phyloP scores from a whole-genome alignment of 2,797 vertebrate species.

The Paratrypauchen microcephalus region DNA sequence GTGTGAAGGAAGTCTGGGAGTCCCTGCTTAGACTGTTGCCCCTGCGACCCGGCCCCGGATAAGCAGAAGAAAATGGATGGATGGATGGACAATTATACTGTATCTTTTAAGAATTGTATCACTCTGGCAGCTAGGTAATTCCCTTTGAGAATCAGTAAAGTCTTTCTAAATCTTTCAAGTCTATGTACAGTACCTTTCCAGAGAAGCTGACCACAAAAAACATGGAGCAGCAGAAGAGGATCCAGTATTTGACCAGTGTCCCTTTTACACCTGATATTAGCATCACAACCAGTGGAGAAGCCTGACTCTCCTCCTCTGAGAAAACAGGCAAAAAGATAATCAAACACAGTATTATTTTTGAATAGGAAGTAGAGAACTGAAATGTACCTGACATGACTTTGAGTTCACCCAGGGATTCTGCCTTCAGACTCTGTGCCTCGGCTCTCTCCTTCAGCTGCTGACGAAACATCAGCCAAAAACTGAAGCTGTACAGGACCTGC shows the following conservation, averaged over 20 bases:
- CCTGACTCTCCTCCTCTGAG: constrained; percentile 60
- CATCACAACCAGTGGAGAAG: constrained; percentile 65
- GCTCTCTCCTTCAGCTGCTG: constrained; percentile 74
- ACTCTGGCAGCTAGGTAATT: no score
- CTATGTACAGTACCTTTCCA: constrained; percentile 62
- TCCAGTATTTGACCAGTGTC: constrained; percentile 77
- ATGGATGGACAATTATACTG: no score
- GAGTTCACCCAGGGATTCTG: constrained; percentile 57
- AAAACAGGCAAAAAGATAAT: not conserved
- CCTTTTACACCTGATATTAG: constrained; percentile 71
- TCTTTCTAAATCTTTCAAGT: no score
- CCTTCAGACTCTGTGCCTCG: constrained; percentile 43
- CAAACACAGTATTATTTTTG: not conserved
- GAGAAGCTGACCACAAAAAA: constrained; percentile 81
- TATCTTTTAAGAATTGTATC: no score
- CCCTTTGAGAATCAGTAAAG: no score
- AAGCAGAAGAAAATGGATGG: no score
- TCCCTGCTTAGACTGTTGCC: no score
- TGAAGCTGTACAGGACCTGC: constrained; percentile 77
- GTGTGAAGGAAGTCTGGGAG: no score
- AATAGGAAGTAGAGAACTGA: not conserved
- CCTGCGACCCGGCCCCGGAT: no score
- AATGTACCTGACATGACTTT: constrained; percentile 44
- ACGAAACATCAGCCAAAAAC: constrained; percentile 80
- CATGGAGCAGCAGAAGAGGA: constrained; percentile 79